phyloP scores from a whole-genome alignment of 2,113 vertebrate species.

The Argyrosomus japonicus region DNA sequence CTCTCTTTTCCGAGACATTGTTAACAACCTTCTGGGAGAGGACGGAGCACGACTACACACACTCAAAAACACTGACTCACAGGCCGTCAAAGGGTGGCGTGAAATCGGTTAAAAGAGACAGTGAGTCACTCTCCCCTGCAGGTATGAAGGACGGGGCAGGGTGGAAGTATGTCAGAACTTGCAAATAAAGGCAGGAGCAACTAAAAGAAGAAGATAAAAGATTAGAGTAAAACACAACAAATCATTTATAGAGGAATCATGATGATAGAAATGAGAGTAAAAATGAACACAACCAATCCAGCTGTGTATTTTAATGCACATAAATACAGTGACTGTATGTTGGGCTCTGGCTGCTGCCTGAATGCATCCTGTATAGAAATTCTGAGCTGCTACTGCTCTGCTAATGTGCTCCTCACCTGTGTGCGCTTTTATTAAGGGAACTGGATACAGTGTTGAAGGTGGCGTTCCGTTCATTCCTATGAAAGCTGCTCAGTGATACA shows the following conservation, averaged over 20 bases:
- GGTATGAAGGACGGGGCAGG: slow-evolving; percentile 6
- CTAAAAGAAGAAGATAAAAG: background rate
- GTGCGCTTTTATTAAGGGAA: too few species aligned
- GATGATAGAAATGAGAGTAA: too few species aligned
- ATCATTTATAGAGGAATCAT: background rate
- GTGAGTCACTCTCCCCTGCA: slow-evolving; percentile 41
- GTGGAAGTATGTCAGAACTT: background rate
- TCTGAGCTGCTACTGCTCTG: too few species aligned
- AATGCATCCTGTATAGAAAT: too few species aligned
- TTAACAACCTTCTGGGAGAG: slow-evolving; percentile 1
- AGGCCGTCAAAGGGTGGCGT: background rate
- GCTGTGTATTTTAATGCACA: too few species aligned
- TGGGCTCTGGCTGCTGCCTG: too few species aligned
- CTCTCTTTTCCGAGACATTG: background rate
- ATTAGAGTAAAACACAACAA: background rate
- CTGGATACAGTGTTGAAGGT: too few species aligned
- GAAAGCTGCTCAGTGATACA: too few species aligned
- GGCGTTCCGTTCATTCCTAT: too few species aligned
- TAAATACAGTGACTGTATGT: too few species aligned
- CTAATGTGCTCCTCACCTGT: too few species aligned
- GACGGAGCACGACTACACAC: background rate
- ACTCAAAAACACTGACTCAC: slow-evolving; percentile 13
- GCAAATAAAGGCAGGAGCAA: background rate
- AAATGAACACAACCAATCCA: too few species aligned
- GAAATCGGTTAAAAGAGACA: background rate